These are phyloP conservation scores for Orgyia antiqua DNA, from an alignment of 2,888 invertebrate species.

Conservation along the genomic window DNA sequence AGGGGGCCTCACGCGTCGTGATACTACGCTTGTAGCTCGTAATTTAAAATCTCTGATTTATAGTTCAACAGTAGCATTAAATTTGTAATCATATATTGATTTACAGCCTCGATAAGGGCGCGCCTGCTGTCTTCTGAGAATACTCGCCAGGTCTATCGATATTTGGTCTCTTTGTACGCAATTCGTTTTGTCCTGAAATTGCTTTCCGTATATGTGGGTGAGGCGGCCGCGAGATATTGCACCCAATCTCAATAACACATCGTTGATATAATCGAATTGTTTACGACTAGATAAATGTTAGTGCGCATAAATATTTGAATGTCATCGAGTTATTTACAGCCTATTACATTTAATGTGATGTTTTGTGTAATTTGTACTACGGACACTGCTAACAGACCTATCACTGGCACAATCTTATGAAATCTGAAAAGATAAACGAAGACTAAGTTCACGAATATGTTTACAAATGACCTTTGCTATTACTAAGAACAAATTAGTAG, in stretches of 20 bases:
- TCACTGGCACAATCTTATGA: no score
- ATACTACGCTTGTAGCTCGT: constrained; percentile 69
- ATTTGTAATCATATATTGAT: constrained; percentile 79
- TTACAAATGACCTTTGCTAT: no score
- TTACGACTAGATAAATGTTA: constrained; percentile 27
- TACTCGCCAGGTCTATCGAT: constrained; percentile 44
- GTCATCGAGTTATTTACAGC: constrained; percentile 21
- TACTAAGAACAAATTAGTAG: no score
- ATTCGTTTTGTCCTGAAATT: constrained; percentile 50
- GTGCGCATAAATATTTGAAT: constrained; percentile 28
- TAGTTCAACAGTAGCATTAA: constrained; percentile 77
- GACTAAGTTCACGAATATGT: no score
- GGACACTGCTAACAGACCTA: no score
- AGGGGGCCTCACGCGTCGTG: constrained; percentile 75
- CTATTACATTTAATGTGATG: constrained; percentile 10
- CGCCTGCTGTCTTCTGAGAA: constrained; percentile 67
- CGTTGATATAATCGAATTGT: constrained; percentile 32
- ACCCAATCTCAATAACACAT: constrained; percentile 22
- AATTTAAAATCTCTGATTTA: constrained; percentile 77
- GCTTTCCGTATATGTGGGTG: constrained; percentile 44
- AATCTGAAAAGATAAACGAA: no score
- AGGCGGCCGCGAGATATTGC: constrained; percentile 20
- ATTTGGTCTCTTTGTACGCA: constrained; percentile 30
- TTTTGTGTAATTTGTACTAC: no score
- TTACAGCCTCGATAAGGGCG: constrained; percentile 72